Evolutionary conservation across 2,113 vertebrate species (phyloP), one percentile per base, ranked within the genome.

Genomic region (Corythaixoides concolor): DNA sequence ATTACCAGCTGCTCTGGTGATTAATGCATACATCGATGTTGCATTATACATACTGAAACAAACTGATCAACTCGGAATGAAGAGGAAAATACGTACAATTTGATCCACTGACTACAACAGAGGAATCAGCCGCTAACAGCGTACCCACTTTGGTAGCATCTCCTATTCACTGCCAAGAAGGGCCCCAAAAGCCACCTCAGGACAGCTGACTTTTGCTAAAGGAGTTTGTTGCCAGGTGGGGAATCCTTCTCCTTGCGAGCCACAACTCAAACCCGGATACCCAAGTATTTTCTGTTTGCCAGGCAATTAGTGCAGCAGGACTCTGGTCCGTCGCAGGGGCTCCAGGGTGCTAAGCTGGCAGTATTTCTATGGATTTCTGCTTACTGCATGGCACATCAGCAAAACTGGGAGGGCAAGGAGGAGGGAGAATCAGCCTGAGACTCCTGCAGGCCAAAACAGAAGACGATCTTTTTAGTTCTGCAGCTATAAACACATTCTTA

Each of bases 381-480:
- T 96, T 97, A 93, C 74, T 91, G 30, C 22, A 3, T 32, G 50
- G 93, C 70, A 72, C 58, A 79, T 97, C 92, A 95, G 91, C 95
- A 95, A 76, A 92, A 96, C 73, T 41, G 56, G 30, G 84, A 94
- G 70, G 67, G 77, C 58, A 91, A 74, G 50, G 69, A 89, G 33
- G 80, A 87, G 76, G 35, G 20, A 76, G 70, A 95, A 92, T 84
- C 86, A 92, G 81, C 92, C 81, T 79, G 96, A 90, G 94, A 96
- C 77, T 95, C 58, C 77, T 79, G 83, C 37, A 92, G 77, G 90
- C 92, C 94, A 95, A 95, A 97, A 95, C 73, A 94, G 92, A 93
- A 85, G 41, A 78, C 85, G 89, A 95, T 89, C 92, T 96, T 97
- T 96, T 93, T 87, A 90, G 74, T 95, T 96, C 76, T 95, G 91